Conservation (phyloP, 2,113 vertebrate genomes). For the Piaya cayana region DNA sequence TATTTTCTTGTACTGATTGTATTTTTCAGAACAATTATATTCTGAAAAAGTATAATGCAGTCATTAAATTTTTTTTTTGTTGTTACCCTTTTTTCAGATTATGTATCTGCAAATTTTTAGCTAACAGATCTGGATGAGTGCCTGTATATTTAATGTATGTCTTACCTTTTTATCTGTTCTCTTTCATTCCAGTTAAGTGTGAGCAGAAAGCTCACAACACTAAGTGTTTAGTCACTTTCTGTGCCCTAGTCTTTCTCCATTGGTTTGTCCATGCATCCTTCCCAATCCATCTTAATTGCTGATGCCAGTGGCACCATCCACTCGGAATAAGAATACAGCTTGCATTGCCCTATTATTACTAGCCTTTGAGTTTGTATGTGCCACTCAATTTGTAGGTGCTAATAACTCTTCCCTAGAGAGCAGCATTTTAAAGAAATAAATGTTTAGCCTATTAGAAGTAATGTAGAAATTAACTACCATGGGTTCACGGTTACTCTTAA, state of each 20-base stretch:
- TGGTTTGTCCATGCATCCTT: constrained; percentile 40
- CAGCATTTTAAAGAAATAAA: constrained; percentile 61
- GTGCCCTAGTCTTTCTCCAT: constrained; percentile 23
- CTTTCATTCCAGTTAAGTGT: neutral
- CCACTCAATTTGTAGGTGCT: constrained; percentile 61
- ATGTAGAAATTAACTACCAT: constrained; percentile 41
- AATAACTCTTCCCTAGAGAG: constrained; percentile 73
- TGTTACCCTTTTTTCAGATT: neutral
- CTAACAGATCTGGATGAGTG: neutral
- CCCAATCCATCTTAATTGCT: constrained; percentile 51
- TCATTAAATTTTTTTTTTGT: neutral
- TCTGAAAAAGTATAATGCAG: neutral
- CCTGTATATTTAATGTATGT: neutral
- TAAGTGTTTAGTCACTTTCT: neutral
- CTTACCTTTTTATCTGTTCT: neutral
- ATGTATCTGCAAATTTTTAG: neutral
- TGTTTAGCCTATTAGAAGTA: constrained; percentile 48
- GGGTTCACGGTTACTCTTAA: constrained; percentile 28
- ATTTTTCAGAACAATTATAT: neutral
- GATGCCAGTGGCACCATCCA: constrained; percentile 39
- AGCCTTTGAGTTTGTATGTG: constrained; percentile 43
- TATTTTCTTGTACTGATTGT: neutral
- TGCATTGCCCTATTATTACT: constrained; percentile 54
- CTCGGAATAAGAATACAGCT: constrained; percentile 19
- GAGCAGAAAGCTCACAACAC: neutral